These are phyloP conservation scores for Scaptomyza parva DNA, from an alignment of 2,888 invertebrate genomes.

Conservation along the genomic window DNA sequence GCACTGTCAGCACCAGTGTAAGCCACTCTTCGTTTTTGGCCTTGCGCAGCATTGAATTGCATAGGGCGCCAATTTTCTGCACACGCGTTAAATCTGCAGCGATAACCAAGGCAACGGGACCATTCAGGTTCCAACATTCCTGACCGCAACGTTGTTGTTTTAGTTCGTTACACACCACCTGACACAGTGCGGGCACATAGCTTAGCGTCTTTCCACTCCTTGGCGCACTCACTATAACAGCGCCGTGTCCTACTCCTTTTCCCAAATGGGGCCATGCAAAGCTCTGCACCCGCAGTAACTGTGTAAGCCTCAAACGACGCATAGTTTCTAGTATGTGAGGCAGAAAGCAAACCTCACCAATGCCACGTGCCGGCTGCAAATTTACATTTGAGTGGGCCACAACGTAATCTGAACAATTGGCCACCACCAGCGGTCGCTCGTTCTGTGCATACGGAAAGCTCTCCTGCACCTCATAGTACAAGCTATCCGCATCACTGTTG, in stretches of 20 bases:
- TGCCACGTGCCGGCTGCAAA: slow-evolving; percentile 33
- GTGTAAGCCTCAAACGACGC: slow-evolving; percentile 34
- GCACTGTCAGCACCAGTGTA: slow-evolving; percentile 40
- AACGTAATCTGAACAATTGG: slow-evolving; percentile 59
- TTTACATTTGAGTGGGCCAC: slow-evolving; percentile 39
- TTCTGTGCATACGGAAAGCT: neutral
- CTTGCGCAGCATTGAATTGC: slow-evolving; percentile 40
- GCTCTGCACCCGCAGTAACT: slow-evolving; percentile 62
- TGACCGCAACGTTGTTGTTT: neutral
- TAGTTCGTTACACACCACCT: slow-evolving; percentile 29
- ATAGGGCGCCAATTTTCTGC: slow-evolving; percentile 35
- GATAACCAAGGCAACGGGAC: slow-evolving; percentile 49
- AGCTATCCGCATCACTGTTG: slow-evolving; percentile 1
- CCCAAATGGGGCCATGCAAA: slow-evolving; percentile 59
- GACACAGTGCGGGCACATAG: slow-evolving; percentile 56
- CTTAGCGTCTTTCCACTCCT: slow-evolving; percentile 63
- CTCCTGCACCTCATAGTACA: slow-evolving; percentile 13
- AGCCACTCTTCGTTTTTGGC: slow-evolving; percentile 22
- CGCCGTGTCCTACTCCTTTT: slow-evolving; percentile 37
- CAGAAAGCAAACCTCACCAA: slow-evolving; percentile 48
- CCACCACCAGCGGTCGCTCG: slow-evolving; percentile 35
- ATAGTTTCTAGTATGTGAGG: slow-evolving; percentile 39
- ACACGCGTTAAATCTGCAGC: slow-evolving; percentile 43
- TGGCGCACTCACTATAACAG: slow-evolving; percentile 57
- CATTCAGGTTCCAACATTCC: slow-evolving; percentile 10